phyloP scores from a whole-genome alignment of 2,888 invertebrate species.

The Drepanosiphum platanoidis region DNA sequence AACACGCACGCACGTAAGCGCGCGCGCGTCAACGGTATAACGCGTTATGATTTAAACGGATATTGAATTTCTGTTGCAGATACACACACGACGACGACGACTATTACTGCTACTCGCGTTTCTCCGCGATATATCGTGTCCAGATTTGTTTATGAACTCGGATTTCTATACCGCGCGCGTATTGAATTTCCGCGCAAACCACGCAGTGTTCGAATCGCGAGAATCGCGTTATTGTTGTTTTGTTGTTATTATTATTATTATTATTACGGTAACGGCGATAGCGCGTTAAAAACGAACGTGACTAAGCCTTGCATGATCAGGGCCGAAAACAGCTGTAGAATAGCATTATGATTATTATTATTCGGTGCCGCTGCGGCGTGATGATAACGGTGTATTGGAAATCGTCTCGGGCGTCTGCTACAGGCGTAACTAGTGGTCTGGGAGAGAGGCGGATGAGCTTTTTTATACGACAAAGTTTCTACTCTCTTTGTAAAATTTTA shows the following conservation, averaged over 20 bases:
- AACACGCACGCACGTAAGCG: neutral
- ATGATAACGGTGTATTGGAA: neutral
- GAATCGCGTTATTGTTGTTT: no score
- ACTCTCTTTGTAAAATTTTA: no score
- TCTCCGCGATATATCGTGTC: neutral
- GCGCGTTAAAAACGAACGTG: no score
- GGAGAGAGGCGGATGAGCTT: no score
- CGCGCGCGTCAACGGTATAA: neutral
- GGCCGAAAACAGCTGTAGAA: neutral
- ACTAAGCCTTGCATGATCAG: no score
- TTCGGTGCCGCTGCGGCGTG: neutral
- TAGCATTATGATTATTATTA: neutral
- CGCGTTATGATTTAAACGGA: constrained; percentile 17
- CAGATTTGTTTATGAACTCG: constrained; percentile 29
- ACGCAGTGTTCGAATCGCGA: neutral
- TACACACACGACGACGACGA: neutral
- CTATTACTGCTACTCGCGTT: neutral
- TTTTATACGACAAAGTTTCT: no score
- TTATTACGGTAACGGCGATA: neutral
- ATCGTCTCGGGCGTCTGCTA: no score
- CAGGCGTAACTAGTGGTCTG: no score
- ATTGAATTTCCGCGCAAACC: no score
- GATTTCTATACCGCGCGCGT: neutral
- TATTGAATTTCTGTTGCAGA: constrained; percentile 25
- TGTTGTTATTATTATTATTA: no score